Percentiles rank a stretch among this genome's conserved stretches.
These are phyloP conservation scores for Lasioglossum morio DNA, from an alignment of 2,888 invertebrate genomes.

Conservation along the genomic window DNA sequence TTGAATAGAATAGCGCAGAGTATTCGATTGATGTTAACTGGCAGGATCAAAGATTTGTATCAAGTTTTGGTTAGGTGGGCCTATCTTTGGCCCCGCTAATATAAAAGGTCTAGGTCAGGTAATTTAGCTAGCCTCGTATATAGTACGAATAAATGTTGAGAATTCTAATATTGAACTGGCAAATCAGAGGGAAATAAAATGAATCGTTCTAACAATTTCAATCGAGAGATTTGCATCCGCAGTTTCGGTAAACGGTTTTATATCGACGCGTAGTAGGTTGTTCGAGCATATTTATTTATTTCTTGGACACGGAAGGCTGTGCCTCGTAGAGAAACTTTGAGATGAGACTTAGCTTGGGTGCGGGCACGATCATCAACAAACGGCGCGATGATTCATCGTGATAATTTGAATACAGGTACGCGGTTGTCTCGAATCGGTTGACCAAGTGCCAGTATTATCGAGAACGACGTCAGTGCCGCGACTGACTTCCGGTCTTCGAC, in stretches of 20 bases:
- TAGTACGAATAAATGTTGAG: not conserved
- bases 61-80: not conserved
- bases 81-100: not conserved
- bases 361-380: constrained; percentile 25
- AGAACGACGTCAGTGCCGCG: constrained; percentile 42
- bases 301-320: not conserved
- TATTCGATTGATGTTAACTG: not conserved
- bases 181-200: not conserved
- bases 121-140: constrained; percentile 3
- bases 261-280: not conserved
- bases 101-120: not conserved
- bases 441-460: constrained; percentile 61
- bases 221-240: not conserved
- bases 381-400: constrained; percentile 54
- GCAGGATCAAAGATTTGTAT: not conserved
- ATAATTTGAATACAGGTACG: constrained; percentile 63
- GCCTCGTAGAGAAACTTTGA: not conserved
- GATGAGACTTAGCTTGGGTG: not conserved
- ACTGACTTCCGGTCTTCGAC: constrained; percentile 50
- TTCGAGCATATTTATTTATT: not conserved
- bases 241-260: not conserved
- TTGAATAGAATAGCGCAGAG: not conserved
- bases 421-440: constrained; percentile 59
- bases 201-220: not conserved
- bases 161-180: not conserved